Conservation (phyloP, 30 jellyfish, hydroid and myxozoan species). For the Rhopilema esculentum region DNA sequence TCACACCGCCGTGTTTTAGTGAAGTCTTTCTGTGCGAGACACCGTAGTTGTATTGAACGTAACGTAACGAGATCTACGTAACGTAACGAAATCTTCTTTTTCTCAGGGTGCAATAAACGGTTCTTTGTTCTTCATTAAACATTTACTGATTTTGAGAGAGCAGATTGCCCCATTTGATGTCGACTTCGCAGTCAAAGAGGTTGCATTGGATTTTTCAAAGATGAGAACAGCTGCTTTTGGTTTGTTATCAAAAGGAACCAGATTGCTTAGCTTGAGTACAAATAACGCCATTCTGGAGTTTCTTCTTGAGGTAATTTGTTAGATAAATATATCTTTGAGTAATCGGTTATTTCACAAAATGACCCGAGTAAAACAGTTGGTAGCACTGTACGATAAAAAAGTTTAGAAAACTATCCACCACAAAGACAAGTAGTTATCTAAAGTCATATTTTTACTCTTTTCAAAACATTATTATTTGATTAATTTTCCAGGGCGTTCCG, state of each 20-base stretch:
- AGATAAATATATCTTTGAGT: background rate
- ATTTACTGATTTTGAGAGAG: constrained; percentile 86
- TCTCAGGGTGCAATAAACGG: constrained; percentile 94
- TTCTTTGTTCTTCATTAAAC: constrained; percentile 87
- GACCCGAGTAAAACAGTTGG: background rate
- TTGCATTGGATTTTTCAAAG: constrained; percentile 87
- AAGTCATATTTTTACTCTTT: background rate
- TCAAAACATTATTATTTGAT: background rate
- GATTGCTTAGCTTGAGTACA: constrained; percentile 79
- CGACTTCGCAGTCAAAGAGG: constrained; percentile 96
- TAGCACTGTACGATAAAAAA: background rate
- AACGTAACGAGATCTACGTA: too few species aligned
- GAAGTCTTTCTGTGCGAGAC: background rate
- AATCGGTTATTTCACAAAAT: too few species aligned
- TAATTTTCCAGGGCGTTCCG: constrained; percentile 88
- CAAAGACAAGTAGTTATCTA: background rate
- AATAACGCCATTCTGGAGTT: constrained; percentile 91
- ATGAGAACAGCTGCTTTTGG: constrained; percentile 96
- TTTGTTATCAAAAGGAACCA: constrained; percentile 86
- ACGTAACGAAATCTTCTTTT: background rate
- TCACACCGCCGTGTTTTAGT: background rate
- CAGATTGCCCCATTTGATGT: constrained; percentile 98
- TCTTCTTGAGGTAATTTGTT: constrained; percentile 81
- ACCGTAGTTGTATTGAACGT: too few species aligned
- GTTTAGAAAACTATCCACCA: background rate